Percentiles rank a stretch among this genome's conserved stretches.
phyloP scores from a whole-genome alignment of 2,797 vertebrate species.

The Melanotaenia trifasciata region DNA sequence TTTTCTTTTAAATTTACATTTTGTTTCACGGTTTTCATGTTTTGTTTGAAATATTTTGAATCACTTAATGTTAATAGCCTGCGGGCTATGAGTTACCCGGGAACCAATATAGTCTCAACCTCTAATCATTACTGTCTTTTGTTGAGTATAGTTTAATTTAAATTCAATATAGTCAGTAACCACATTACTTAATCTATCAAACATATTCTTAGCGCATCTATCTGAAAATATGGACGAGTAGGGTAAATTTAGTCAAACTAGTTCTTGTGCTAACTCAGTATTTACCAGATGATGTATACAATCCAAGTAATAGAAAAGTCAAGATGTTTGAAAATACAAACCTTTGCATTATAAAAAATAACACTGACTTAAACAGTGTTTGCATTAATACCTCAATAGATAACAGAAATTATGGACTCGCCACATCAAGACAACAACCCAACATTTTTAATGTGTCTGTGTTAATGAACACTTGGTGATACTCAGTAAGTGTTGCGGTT shows the following conservation, averaged over 20 bases:
- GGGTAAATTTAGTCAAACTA: background rate
- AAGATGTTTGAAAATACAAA: background rate
- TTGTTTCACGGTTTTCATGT: no score
- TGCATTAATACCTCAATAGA: background rate
- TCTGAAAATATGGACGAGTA: background rate
- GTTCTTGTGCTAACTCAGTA: background rate
- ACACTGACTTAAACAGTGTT: background rate
- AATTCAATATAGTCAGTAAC: background rate
- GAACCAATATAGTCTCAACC: background rate
- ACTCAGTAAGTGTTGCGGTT: constrained; percentile 6
- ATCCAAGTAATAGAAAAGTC: background rate
- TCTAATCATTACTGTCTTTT: background rate
- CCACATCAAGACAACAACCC: background rate
- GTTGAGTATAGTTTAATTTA: background rate
- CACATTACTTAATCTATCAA: background rate
- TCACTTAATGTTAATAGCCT: no score
- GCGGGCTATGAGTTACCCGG: no score
- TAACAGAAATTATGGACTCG: background rate
- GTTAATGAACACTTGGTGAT: background rate
- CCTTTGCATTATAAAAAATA: background rate
- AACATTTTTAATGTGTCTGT: background rate
- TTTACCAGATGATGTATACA: background rate
- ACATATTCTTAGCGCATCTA: background rate
- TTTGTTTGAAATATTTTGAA: no score
- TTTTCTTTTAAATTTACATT: no score